Conservation (phyloP, 2,888 invertebrate genomes). For the Volucella bombylans region DNA sequence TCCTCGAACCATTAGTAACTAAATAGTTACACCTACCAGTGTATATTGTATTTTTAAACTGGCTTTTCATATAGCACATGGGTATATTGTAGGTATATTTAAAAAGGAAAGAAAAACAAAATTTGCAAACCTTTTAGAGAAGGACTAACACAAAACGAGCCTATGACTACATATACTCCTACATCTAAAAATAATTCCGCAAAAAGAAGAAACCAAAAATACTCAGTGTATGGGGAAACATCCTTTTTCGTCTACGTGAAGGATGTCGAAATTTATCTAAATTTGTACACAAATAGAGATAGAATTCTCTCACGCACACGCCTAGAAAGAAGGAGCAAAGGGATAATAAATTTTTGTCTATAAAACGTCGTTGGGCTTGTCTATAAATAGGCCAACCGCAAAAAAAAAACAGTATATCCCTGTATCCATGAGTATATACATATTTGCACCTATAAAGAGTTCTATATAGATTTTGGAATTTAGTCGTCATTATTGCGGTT, state of each 20-base stretch:
- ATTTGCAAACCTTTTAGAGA: constrained; percentile 20
- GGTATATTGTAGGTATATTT: constrained; percentile 16
- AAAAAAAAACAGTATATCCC: neutral
- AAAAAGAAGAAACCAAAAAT: neutral
- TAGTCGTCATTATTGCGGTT: no score
- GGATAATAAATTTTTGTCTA: constrained; percentile 40
- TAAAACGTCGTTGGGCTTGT: constrained; percentile 36
- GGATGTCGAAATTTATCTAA: constrained; percentile 38
- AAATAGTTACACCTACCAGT: constrained; percentile 42
- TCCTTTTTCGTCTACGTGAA: constrained; percentile 47
- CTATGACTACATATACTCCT: constrained; percentile 9
- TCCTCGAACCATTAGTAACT: constrained; percentile 21
- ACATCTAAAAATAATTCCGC: constrained; percentile 47
- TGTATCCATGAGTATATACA: no score
- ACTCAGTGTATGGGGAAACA: constrained; percentile 22
- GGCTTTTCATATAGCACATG: neutral
- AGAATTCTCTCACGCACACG: constrained; percentile 8
- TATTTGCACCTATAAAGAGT: no score
- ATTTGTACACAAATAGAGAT: constrained; percentile 40
- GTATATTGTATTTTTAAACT: constrained; percentile 15
- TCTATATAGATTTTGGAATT: no score
- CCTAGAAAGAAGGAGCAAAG: constrained; percentile 9
- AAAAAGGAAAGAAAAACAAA: constrained; percentile 2
- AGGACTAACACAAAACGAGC: constrained; percentile 18
- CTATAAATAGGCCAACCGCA: constrained; percentile 61